Evolutionary conservation across 2,797 vertebrate species (phyloP), one percentile per base, ranked within the genome.

Genomic region (Neosalanx taihuensis): DNA sequence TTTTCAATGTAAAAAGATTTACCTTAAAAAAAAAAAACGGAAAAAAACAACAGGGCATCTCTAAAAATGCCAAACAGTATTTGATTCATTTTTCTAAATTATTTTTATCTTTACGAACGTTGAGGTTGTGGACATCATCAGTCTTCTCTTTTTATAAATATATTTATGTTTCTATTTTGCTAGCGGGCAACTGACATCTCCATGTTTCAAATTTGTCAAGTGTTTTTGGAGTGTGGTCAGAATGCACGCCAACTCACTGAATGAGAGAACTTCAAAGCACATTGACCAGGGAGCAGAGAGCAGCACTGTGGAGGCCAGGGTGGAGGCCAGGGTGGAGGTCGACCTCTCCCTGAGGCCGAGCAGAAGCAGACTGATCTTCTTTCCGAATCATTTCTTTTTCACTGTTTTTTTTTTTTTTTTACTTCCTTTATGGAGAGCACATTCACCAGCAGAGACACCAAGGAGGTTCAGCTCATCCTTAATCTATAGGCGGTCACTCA

Each of bases 391-490:
- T 13, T 46, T 12, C 9, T 12, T 79, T 51, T 12, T 72, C 6
- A 26, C 23, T 1, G 23, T 18, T 63, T 77, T 64, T 30, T 69
- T 78, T 46, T 17, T 71, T 33, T 29, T 20, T 51, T 33, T 6
- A 29, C 23, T 49, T 56, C 1, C 17, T 63, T 80, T 71, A 66
- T 61, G 57, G 69, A 78, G 66, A 79, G 81, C 76, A 74, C 73
- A 76, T 78, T 87, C 84, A 89, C 86, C 87, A 90, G 88, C 88
- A 89, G 83, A 76, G 83, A 71, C 78, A 80, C 79, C 85, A 46
- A 77, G 73, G 62, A 76, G 61, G 73, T 71, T 70, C 61, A 57
- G 76, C 71, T 80, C 78, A 81, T 83, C 31, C 31, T 58, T 56
- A 59, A 56, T 75, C 67, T 60, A 68, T 76, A 61, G 58, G 77